Evolutionary conservation across 2,113 vertebrate species (phyloP).

Genomic region (Grammomys dolichurus): DNA sequence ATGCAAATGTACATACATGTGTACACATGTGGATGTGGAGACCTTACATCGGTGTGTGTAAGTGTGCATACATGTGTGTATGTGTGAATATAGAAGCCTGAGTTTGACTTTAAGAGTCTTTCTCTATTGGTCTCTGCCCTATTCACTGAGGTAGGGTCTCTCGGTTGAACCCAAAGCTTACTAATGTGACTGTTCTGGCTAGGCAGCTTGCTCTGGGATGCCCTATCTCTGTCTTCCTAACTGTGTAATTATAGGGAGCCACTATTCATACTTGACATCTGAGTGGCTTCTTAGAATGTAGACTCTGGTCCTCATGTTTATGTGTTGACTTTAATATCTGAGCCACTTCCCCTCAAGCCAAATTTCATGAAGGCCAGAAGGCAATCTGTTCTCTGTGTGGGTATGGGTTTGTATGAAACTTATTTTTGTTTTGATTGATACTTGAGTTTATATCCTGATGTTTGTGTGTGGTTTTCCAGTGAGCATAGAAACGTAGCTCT

Average conservation of each 20-base stretch:
- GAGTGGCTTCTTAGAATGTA: not conserved
- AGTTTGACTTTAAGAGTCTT: no score
- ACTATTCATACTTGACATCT: not conserved
- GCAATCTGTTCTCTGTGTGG: not conserved
- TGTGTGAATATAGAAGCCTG: not conserved
- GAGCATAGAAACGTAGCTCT: not conserved
- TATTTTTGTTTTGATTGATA: not conserved
- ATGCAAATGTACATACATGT: not conserved
- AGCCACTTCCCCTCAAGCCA: not conserved
- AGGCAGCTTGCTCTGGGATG: not conserved
- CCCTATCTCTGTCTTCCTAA: not conserved
- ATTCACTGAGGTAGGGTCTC: not conserved
- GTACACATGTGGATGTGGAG: not conserved
- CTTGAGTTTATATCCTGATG: not conserved
- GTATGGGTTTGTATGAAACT: not conserved
- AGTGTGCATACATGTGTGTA: not conserved
- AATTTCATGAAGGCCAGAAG: not conserved
- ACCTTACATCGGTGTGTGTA: not conserved
- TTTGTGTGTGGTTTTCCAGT: not conserved
- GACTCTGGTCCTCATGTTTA: not conserved
- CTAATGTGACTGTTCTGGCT: not conserved
- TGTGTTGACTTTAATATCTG: not conserved
- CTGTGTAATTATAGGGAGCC: not conserved
- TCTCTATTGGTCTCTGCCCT: not conserved
- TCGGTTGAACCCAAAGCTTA: not conserved